phyloP scores from a whole-genome alignment of 1,140 invertebrate genomes.

The Cardiocondyla obscurior region DNA sequence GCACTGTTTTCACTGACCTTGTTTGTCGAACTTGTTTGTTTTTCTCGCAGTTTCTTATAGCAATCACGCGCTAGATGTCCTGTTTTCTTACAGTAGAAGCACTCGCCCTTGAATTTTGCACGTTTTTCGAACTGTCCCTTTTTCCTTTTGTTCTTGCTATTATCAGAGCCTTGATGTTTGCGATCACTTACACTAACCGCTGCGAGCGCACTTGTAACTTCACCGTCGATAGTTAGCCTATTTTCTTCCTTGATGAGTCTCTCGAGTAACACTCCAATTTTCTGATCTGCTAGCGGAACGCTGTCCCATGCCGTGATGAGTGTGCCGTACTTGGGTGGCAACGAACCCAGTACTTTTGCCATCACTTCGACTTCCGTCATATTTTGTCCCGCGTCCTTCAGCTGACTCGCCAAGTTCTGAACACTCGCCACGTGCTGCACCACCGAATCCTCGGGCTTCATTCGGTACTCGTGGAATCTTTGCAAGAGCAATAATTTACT shows the following conservation, averaged over 20 bases:
- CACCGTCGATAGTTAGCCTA: not conserved
- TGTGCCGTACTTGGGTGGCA: not conserved
- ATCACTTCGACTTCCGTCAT: not conserved
- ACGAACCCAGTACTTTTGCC: not conserved
- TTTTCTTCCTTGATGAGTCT: not conserved
- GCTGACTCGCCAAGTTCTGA: not conserved
- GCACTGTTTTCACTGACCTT: not conserved
- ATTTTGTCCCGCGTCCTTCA: not conserved
- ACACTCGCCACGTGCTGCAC: not conserved
- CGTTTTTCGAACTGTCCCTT: not conserved
- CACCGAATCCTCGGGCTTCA: not conserved
- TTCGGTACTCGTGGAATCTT: not conserved
- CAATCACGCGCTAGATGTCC: not conserved
- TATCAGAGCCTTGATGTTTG: not conserved
- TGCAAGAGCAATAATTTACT: not conserved
- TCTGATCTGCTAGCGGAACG: not conserved
- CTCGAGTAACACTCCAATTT: not conserved
- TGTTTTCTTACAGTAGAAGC: not conserved
- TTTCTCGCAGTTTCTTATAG: not conserved
- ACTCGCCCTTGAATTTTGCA: not conserved
- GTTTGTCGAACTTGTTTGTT: not conserved
- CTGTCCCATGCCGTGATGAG: not conserved
- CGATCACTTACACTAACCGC: not conserved
- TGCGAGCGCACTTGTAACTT: not conserved
- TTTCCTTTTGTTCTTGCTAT: not conserved